phyloP scores from a whole-genome alignment of 2,797 vertebrate genomes.

The Thamnophis elegans region DNA sequence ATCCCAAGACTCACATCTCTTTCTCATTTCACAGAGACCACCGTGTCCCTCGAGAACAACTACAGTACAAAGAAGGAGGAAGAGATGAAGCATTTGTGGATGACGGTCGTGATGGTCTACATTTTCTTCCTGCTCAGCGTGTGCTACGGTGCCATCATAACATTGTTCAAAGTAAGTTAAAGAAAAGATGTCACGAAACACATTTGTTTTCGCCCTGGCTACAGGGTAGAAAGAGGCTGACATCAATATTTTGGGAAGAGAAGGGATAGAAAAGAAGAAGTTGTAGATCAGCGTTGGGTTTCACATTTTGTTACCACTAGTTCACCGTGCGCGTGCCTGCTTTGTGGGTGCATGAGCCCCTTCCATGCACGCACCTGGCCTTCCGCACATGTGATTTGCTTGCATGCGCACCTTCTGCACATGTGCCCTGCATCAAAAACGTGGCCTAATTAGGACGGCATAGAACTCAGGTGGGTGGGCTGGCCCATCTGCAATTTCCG shows the following conservation, averaged over 20 bases:
- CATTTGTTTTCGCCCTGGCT: background rate
- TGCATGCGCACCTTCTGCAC: no score
- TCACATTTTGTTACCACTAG: no score
- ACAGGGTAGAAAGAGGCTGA: background rate
- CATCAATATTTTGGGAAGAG: background rate
- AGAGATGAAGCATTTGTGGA: background rate
- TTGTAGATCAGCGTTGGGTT: no score
- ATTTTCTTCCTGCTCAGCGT: slow-evolving; percentile 72
- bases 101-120: background rate
- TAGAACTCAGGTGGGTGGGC: no score
- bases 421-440: no score
- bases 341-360: no score
- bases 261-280: background rate
- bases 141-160: slow-evolving; percentile 79
- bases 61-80: background rate
- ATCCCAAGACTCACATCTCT: background rate
- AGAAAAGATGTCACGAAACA: background rate
- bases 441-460: no score
- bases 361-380: no score
- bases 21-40: background rate
- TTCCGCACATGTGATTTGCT: no score
- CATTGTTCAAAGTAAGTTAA: slow-evolving; percentile 76
- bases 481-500: no score
- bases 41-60: background rate
- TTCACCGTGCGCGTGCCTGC: no score